Evolutionary conservation across 2,888 invertebrate genomes (phyloP).

Genomic region (Chorisops tibialis): DNA sequence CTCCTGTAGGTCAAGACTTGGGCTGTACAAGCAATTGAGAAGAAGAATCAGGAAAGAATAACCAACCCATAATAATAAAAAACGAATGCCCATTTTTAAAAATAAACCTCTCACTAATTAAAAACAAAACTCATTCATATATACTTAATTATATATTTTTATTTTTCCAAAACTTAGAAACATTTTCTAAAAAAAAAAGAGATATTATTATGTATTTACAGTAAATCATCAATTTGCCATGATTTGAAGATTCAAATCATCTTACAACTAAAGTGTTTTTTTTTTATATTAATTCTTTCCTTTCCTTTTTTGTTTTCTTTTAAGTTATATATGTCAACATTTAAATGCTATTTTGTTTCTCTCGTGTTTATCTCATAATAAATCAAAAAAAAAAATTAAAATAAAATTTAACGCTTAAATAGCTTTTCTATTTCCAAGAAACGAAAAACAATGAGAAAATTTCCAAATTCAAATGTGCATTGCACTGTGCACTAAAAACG

Average conservation of each 20-base stretch:
- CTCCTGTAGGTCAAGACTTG: too few relatives aligned
- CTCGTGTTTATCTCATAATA: too few relatives aligned
- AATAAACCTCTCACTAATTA: too few relatives aligned
- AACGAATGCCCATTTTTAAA: too few relatives aligned
- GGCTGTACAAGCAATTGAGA: too few relatives aligned
- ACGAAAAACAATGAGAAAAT: neutral
- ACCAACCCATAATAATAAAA: too few relatives aligned
- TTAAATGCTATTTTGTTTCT: too few relatives aligned
- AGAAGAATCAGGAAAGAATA: too few relatives aligned
- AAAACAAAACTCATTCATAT: too few relatives aligned
- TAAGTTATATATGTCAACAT: too few relatives aligned
- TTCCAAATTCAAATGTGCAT: neutral
- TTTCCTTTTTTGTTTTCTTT: neutral
- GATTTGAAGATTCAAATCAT: constrained; percentile 11
- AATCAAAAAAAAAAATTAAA: too few relatives aligned
- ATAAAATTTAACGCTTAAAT: too few relatives aligned
- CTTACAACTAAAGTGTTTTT: constrained; percentile 4
- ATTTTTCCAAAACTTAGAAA: constrained; percentile 6
- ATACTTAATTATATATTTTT: constrained; percentile 2
- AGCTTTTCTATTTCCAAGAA: neutral
- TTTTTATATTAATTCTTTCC: neutral
- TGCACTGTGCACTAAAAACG: neutral
- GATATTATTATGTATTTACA: constrained; percentile 18
- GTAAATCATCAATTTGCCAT: constrained; percentile 10
- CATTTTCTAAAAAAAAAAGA: constrained; percentile 19